Evolutionary conservation across 2,797 vertebrate species (phyloP).

Genomic region (Lycodopsis pacificus): DNA sequence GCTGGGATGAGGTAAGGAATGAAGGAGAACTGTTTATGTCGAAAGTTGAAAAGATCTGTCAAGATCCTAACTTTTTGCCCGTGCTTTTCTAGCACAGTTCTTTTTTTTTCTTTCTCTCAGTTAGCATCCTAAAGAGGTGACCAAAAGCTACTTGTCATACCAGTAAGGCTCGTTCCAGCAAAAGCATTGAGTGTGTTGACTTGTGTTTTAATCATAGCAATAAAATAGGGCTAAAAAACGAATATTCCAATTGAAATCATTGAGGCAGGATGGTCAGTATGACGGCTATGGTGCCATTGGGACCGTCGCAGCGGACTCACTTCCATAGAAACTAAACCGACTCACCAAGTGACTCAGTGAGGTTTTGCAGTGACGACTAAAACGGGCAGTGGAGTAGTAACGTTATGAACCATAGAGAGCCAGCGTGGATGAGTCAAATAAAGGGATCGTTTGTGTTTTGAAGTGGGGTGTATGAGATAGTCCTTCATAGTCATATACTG

Average conservation of each 20-base stretch:
- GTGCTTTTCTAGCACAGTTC: background rate
- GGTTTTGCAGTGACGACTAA: background rate
- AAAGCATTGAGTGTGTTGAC: background rate
- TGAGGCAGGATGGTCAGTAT: too few relatives aligned
- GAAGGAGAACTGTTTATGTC: constrained; percentile 22
- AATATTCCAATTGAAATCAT: background rate
- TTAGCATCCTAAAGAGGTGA: background rate
- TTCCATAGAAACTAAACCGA: background rate
- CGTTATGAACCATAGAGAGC: background rate
- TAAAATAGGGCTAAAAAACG: background rate
- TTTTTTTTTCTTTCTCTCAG: background rate
- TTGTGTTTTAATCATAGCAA: background rate
- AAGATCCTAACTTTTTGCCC: background rate
- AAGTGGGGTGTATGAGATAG: background rate
- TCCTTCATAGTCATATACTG: too few relatives aligned
- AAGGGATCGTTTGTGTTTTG: background rate
- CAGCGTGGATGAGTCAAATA: background rate
- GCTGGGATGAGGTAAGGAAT: constrained; percentile 33
- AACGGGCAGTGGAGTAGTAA: background rate
- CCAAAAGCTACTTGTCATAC: background rate
- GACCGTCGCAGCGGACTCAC: background rate
- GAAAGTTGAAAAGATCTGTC: background rate
- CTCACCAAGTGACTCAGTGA: background rate
- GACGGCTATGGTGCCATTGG: background rate
- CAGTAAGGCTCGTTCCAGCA: background rate